Evolutionary conservation across 1,140 invertebrate genomes (phyloP), one percentile per base, ranked within the genome.

Genomic region (Tachypleus tridentatus): DNA sequence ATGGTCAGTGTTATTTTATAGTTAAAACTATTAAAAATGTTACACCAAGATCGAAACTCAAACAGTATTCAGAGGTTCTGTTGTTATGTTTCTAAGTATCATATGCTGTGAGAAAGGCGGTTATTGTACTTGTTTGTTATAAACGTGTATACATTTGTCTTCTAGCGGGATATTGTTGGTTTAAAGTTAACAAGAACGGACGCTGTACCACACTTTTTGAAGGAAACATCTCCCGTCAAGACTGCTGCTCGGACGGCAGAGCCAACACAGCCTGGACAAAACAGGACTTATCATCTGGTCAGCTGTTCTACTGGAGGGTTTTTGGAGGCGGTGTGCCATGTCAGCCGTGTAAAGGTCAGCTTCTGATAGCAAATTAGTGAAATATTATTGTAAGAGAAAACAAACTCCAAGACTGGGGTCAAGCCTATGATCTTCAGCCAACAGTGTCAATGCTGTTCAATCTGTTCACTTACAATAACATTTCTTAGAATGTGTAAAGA

Each of bases 91-190:
- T 29, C 29, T 29, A 29, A 29, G 29, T 29, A 29, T 29, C 29
- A 2, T 29, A 29, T 29, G 29, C 29, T 29, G 29, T 29, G 29
- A 29, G 2, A 29, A 29, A 29, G 29, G 29, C 29, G 29, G 2
- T 2, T 29, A 29, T 29, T 29, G 29, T 29, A 29, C 29, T 29
- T 29, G 29, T 29, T 2, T 29, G 29, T 29, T 29, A 29, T 29
- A 29, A 29, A 29, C 29, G 29, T 29, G 29, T 65, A n/a, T 47
- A 56, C 11, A 5, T 68, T 52, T 58, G 58, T 53, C 49, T 63
- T 80, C 48, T 76, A 88, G 87, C 83, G 73, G 87, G 87, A 65
- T 86, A 84, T 73, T 89, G 87, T 77, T 89, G 87, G 87, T 80
- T 78, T 11, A 51, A 60, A 5, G 82, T 83, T 80, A 83, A 84